Evolutionary conservation across 2,113 vertebrate species (phyloP), one percentile per base, ranked within the genome.

Genomic region (Rhegmatorhina hoffmannsi): DNA sequence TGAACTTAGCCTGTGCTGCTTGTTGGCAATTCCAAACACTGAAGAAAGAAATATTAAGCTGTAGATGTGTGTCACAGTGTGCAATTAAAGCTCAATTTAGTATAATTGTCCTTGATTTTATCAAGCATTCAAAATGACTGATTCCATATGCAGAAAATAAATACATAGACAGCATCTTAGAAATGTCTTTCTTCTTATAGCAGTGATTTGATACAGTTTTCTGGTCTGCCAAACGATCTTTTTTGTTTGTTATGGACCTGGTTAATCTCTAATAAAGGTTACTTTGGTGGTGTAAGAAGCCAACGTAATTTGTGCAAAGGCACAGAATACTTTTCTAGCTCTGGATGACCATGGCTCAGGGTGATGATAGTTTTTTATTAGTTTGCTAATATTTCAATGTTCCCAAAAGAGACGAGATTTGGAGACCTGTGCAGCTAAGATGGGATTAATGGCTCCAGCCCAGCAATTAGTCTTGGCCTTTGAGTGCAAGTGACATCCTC

Each of bases 81-180:
- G 95, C 97, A 98, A 98, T 98, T 97, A 98, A 98, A 98, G 95
- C 98, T 97, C 97, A 97, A 95, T 98, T 98, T 97, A 89, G 92
- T 97, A 96, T 98, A 97, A 98, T 98, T 97, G 97, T 97, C 95
- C 95, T 96, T 97, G 98, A 97, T 98, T 98, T 98, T 98, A 97
- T 97, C 96, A 97, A 96, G 82, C 67, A 75, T 94, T 95, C 95
- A 91, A 97, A 98, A 97, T 92, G 91, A 95, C 96, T 97, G 96
- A 96, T 97, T 97, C 94, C 82, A 72, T 86, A 96, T 95, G 97
- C 95, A 94, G 89, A 97, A 94, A 98, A 97, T 97, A 98, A 98
- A 97, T 90, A 97, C 87, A 93, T 75, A 96, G 92, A 83, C 47
- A 52, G 31, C 67, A 96, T 91, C 81, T 95, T 94, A 77, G 74